These are phyloP conservation scores for Desmophyllum pertusum DNA, from an alignment of 92 coral and sea anemone species.

Conservation along the genomic window DNA sequence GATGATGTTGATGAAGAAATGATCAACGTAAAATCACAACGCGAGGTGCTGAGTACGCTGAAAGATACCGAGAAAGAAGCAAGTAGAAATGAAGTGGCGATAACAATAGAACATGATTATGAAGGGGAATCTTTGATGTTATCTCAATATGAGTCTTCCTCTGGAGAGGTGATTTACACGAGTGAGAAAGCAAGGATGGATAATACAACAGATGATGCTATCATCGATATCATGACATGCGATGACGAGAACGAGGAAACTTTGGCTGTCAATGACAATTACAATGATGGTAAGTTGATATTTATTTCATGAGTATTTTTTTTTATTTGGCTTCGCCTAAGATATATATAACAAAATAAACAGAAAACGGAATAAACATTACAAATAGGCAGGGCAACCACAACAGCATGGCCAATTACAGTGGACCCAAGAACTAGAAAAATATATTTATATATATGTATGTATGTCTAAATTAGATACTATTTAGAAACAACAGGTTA, in stretches of 20 bases:
- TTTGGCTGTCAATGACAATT: too few relatives aligned
- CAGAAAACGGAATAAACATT: too few relatives aligned
- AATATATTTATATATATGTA: too few relatives aligned
- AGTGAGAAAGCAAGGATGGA: not conserved
- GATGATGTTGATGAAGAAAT: not conserved
- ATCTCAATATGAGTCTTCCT: not conserved
- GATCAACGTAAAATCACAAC: not conserved
- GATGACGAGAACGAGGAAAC: not conserved
- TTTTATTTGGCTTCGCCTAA: too few relatives aligned
- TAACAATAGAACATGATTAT: not conserved
- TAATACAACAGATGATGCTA: not conserved
- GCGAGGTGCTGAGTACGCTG: not conserved
- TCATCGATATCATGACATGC: too few relatives aligned
- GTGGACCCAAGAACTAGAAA: too few relatives aligned
- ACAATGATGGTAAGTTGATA: not conserved
- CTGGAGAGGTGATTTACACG: not conserved
- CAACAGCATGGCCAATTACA: too few relatives aligned
- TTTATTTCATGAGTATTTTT: not conserved
- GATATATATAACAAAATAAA: too few relatives aligned
- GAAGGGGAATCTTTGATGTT: not conserved
- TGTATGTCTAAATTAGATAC: too few relatives aligned
- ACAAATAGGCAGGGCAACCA: too few relatives aligned
- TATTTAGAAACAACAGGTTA: too few relatives aligned
- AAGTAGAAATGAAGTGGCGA: not conserved
- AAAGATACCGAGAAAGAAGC: not conserved